These are phyloP conservation scores for Drosophila nr. medialis DNA, from an alignment of 2,888 invertebrate genomes.

Conservation along the genomic window DNA sequence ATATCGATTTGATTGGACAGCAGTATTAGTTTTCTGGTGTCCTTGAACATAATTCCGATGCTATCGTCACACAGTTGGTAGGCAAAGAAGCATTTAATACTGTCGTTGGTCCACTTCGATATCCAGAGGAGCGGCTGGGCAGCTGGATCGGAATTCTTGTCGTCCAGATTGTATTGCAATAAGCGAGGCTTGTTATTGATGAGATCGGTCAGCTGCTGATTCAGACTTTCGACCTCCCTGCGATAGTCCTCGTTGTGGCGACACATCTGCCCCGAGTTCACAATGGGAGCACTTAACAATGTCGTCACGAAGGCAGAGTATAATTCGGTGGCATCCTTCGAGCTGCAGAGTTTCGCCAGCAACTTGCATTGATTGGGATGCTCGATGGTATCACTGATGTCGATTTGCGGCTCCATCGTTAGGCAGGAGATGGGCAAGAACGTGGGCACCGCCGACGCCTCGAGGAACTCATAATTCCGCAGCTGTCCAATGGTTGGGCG, in stretches of 20 bases:
- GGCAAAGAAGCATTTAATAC: slow-evolving; percentile 99
- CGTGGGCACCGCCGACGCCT: slow-evolving; percentile 90
- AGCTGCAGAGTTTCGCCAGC: no score
- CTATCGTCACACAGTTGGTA: slow-evolving; percentile 99
- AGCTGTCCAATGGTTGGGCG: slow-evolving; percentile 93
- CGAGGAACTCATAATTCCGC: slow-evolving; percentile 90
- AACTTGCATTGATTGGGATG: slow-evolving; percentile 80
- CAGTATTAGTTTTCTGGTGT: slow-evolving; percentile 97
- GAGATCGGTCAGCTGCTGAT: slow-evolving; percentile 80
- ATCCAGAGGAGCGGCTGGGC: slow-evolving; percentile 98
- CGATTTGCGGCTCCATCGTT: slow-evolving; percentile 94
- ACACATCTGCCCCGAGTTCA: no score
- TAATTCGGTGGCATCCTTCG: no score
- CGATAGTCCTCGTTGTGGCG: slow-evolving; percentile 63
- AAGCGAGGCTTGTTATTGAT: slow-evolving; percentile 85
- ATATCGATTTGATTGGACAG: slow-evolving; percentile 96
- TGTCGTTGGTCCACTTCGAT: slow-evolving; percentile 99
- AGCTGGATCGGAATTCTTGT: slow-evolving; percentile 97
- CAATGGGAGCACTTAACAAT: no score
- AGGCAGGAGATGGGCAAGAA: slow-evolving; percentile 96
- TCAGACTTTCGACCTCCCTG: neutral
- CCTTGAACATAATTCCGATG: slow-evolving; percentile 99
- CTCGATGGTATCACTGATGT: slow-evolving; percentile 77
- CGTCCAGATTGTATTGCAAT: slow-evolving; percentile 86
- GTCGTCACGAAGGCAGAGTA: no score